phyloP scores from a whole-genome alignment of 2,113 vertebrate genomes.

The Eudyptes chrysolophus region DNA sequence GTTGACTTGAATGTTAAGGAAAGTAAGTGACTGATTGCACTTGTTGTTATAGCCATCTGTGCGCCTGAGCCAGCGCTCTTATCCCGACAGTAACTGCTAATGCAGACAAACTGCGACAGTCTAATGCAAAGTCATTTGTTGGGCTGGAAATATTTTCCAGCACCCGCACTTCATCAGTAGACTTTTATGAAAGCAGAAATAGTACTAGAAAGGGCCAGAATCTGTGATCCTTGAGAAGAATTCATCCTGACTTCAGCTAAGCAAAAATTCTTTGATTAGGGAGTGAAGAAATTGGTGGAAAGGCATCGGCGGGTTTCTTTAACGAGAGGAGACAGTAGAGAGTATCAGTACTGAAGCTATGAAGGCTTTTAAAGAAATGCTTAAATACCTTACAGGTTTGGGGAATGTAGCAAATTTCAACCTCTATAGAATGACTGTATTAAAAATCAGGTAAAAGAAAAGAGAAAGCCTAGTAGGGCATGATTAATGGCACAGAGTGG shows the following conservation, averaged over 20 bases:
- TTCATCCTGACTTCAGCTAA: neutral
- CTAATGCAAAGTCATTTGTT: neutral
- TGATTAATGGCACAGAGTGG: neutral
- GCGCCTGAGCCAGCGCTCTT: neutral
- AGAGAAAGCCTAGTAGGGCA: neutral
- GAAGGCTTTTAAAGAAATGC: neutral
- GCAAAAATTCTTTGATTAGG: neutral
- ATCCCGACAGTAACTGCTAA: neutral
- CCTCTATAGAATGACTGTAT: neutral
- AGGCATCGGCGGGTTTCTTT: neutral
- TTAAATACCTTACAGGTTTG: neutral
- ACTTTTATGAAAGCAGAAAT: conserved; percentile 17
- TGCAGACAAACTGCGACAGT: neutral
- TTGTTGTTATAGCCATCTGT: conserved; percentile 64
- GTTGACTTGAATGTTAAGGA: conserved; percentile 64
- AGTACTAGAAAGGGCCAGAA: neutral
- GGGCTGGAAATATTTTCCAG: conserved; percentile 28
- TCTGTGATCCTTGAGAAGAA: neutral
- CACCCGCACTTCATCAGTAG: neutral
- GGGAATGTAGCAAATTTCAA: neutral
- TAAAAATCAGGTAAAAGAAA: neutral
- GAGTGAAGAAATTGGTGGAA: neutral
- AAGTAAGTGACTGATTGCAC: conserved; percentile 61
- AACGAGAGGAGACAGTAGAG: neutral
- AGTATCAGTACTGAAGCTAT: neutral